Base-by-base conservation (phyloP, 2,113 vertebrate genomes). In the Genyomyrus donnyi region DNA sequence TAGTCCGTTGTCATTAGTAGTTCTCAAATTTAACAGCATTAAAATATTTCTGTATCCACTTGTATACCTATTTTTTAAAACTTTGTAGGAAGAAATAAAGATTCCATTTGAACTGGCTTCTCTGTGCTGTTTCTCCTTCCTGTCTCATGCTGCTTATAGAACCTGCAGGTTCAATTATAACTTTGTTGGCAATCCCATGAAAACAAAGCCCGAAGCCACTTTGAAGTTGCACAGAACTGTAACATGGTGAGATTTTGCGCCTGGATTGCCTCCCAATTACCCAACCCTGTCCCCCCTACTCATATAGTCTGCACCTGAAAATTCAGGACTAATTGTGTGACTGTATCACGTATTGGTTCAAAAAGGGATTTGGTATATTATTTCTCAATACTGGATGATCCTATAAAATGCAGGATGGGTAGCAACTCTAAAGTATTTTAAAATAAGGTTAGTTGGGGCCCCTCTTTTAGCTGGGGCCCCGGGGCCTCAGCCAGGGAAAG, bases 31-130 rank as follows among this genome's bases (percentile, higher is more conserved):
- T 77, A n/a, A 89, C 31, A 80, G 27, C 35, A 56, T 53, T 52
- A 19, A 89, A 48, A 52, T 24, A 24, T 88, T 90, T 85, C 27
- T 88, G 27, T 90, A 50, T 50, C 80, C 42, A 56, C 50, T 87
- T 70, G 50, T 88, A 90, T 90, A 88, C 85, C 50, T 58, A 66
- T 87, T 70, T 90, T 52, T 52, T 15, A 53, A 90, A 80, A 35
- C 85, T 90, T 80, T 10, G 19, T 90, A 88, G 85, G 24, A 84
- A 87, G 50, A 70, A 90, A 90, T 90, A 90, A 90, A 87, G 62
- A 90, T 74, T 88, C n/a, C 58, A 74, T 46, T 86, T 88, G 62
- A 90, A 90, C 89, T 88, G 85, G 66, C 66, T 17, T 5, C 6
- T 74, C 48, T 84, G 1, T 90, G 49, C 19, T 46, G 62, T 42